These are phyloP conservation scores for Argyrosomus regius DNA, from an alignment of 2,797 vertebrate species.

Conservation along the genomic window DNA sequence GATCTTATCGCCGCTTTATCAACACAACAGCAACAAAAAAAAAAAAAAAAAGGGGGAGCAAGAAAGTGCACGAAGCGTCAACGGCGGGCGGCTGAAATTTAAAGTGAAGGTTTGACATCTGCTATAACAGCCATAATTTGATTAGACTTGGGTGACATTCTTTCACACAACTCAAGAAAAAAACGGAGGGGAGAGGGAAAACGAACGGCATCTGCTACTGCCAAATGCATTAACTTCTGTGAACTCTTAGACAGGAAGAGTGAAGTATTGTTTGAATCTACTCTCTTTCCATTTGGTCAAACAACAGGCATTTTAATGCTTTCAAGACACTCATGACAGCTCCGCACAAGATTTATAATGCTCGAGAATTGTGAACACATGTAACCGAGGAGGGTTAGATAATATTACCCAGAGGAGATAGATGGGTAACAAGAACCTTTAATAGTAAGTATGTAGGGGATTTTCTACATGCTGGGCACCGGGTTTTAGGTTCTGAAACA, in stretches of 20 bases:
- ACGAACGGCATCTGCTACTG: constrained; percentile 78
- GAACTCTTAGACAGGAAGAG: constrained; percentile 74
- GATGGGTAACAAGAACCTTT: constrained; percentile 65
- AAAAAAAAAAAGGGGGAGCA: constrained; percentile 43
- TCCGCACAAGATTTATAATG: constrained; percentile 71
- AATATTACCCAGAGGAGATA: constrained; percentile 66
- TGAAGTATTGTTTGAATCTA: constrained; percentile 76
- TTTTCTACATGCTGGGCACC: constrained; percentile 45
- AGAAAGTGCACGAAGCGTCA: constrained; percentile 63
- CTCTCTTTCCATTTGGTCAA: constrained; percentile 80
- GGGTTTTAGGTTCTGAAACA: constrained; percentile 38
- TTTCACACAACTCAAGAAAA: constrained; percentile 69
- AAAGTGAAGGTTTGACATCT: constrained; percentile 84
- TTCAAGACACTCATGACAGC: constrained; percentile 74
- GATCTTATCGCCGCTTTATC: constrained; percentile 71
- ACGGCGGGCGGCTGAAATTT: constrained; percentile 66
- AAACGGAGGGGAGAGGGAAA: constrained; percentile 41
- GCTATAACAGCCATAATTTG: constrained; percentile 82
- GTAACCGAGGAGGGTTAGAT: constrained; percentile 67
- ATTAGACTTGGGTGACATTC: constrained; percentile 85
- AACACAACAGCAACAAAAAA: constrained; percentile 32
- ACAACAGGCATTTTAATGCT: constrained; percentile 80
- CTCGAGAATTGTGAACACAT: constrained; percentile 72
- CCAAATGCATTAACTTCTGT: constrained; percentile 80
- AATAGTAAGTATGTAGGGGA: constrained; percentile 54